Conservation (phyloP, 2,113 vertebrate genomes). For the Solea solea region DNA sequence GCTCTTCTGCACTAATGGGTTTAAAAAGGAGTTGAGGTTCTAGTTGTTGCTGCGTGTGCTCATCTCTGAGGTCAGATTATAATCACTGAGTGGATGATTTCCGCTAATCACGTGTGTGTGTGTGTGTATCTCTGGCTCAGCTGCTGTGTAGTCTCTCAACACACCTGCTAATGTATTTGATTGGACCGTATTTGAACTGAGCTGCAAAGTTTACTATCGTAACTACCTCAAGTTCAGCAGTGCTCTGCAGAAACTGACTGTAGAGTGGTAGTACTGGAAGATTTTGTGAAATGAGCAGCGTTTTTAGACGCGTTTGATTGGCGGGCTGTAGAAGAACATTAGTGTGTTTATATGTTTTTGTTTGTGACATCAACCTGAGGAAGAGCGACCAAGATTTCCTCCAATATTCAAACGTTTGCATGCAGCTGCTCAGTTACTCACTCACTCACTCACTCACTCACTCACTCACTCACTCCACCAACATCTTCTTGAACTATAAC, state of each 20-base stretch:
- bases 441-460: too few relatives aligned
- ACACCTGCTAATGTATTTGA: background rate
- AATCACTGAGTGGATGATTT: conserved; percentile 5
- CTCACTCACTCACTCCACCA: too few relatives aligned
- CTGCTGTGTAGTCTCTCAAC: background rate
- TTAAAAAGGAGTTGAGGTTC: conserved; percentile 25
- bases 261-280: conserved; percentile 26
- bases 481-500: too few relatives aligned
- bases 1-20: conserved; percentile 9
- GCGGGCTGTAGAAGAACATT: background rate
- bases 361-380: too few relatives aligned
- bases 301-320: background rate
- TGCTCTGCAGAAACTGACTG: conserved; percentile 34
- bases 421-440: too few relatives aligned
- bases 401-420: too few relatives aligned
- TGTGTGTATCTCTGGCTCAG: background rate
- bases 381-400: too few relatives aligned
- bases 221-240: conserved; percentile 62
- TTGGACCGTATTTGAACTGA: conserved; percentile 27
- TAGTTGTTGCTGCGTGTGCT: background rate
- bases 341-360: background rate
- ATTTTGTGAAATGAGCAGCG: conserved; percentile 33
- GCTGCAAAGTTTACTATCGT: conserved; percentile 26
- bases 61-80: background rate
- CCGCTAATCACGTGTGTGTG: background rate